Percentiles rank a stretch among this genome's conserved stretches.
phyloP scores from a whole-genome alignment of 30 jellyfish, hydroid and myxozoan genomes.

The Aurelia sp. region DNA sequence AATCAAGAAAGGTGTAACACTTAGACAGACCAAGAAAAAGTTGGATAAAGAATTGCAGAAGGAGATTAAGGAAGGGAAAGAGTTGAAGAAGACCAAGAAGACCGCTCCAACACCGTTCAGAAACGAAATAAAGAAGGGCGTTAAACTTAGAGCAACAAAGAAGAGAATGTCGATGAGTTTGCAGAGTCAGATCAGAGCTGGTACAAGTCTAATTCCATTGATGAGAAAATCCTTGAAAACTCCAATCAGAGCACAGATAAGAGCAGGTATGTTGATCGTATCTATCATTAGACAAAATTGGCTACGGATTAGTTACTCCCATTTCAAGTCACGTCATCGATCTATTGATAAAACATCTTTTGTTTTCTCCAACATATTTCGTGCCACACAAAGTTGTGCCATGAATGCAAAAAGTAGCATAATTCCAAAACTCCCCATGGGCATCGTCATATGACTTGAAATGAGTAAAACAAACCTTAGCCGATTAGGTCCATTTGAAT shows the following conservation, averaged over 20 bases:
- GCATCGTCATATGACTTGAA: no score
- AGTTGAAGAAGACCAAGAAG: slow-evolving; percentile 37
- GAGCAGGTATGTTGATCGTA: slow-evolving; percentile 51
- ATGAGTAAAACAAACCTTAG: no score
- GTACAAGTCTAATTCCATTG: slow-evolving; percentile 30
- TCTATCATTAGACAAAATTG: no score
- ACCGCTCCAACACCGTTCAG: slow-evolving; percentile 65
- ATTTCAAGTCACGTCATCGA: no score
- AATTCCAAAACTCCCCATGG: no score
- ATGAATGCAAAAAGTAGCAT: no score
- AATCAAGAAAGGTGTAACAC: slow-evolving; percentile 47
- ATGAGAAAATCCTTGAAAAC: slow-evolving; percentile 67
- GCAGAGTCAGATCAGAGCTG: slow-evolving; percentile 64
- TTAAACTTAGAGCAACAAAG: slow-evolving; percentile 58
- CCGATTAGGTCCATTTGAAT: no score
- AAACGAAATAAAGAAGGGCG: slow-evolving; percentile 49
- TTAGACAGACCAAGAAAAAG: slow-evolving; percentile 43
- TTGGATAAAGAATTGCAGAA: slow-evolving; percentile 22
- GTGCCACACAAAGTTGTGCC: no score
- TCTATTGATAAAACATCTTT: no score
- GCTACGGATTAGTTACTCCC: no score
- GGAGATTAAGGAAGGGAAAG: slow-evolving; percentile 43
- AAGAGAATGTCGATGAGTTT: slow-evolving; percentile 39
- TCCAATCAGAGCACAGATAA: slow-evolving; percentile 69
- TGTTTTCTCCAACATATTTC: no score